Conservation (phyloP, 92 coral and sea anemone species). For the Heliopora coerulea region DNA sequence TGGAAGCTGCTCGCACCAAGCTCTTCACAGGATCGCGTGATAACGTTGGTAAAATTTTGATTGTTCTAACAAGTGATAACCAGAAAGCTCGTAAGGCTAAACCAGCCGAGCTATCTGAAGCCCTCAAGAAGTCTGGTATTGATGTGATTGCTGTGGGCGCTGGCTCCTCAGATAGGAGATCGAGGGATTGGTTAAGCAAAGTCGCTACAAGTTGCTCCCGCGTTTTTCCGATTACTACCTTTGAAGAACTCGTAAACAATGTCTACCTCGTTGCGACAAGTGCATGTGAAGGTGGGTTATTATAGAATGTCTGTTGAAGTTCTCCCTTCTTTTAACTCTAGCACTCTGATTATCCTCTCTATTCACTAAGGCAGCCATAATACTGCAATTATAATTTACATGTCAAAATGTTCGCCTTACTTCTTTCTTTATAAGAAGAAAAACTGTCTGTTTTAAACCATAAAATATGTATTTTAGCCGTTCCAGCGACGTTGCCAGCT, state of each 20-base stretch:
- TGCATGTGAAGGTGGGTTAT: conserved; percentile 74
- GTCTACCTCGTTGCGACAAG: conserved; percentile 76
- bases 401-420: too few species aligned
- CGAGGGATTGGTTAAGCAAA: conserved; percentile 17
- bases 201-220: conserved; percentile 33
- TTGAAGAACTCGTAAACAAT: conserved; percentile 69
- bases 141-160: conserved; percentile 33
- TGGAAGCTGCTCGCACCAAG: conserved; percentile 37
- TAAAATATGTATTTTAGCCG: conserved; percentile 9
- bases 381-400: too few species aligned
- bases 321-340: too few species aligned
- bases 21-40: conserved; percentile 39
- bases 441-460: too few species aligned
- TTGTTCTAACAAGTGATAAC: conserved; percentile 15
- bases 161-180: conserved; percentile 21
- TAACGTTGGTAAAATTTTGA: conserved; percentile 25
- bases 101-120: conserved; percentile 9
- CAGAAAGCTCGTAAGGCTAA: background rate
- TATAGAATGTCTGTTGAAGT: too few species aligned
- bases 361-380: too few species aligned
- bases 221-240: conserved; percentile 68
- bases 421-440: too few species aligned
- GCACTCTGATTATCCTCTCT: too few species aligned
- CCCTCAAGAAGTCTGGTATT: conserved; percentile 41
- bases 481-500: background rate